Evolutionary conservation across 2,797 vertebrate genomes (phyloP).

Genomic region (Syngnathus acus): DNA sequence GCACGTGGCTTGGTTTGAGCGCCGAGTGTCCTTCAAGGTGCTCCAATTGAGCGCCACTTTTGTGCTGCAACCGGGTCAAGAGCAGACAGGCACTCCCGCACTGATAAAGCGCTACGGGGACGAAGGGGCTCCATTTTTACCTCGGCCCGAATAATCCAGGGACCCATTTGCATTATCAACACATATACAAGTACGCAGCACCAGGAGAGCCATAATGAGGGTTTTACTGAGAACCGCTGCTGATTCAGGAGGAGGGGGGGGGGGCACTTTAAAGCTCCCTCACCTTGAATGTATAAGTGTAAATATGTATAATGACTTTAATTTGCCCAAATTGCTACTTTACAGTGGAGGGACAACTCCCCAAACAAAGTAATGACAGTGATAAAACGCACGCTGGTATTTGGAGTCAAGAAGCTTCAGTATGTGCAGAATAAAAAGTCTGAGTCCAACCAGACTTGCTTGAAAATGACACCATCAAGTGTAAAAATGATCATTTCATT

Average conservation of each 20-base stretch:
- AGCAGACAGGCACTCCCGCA: conserved; percentile 52
- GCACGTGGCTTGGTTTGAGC: background rate
- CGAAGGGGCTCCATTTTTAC: conserved; percentile 31
- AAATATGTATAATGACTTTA: background rate
- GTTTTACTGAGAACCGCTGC: background rate
- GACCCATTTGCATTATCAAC: background rate
- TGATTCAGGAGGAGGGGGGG: background rate
- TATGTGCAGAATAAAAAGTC: background rate
- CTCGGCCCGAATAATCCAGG: background rate
- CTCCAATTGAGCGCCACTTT: conserved; percentile 60
- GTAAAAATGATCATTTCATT: background rate
- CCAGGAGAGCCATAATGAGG: background rate
- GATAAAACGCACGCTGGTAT: background rate
- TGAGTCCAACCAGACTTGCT: background rate
- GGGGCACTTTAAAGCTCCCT: background rate
- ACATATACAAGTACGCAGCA: background rate
- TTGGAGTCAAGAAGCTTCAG: background rate
- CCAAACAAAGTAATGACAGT: conserved; percentile 13
- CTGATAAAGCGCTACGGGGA: conserved; percentile 52
- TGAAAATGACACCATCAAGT: background rate
- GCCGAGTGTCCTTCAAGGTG: conserved; percentile 29
- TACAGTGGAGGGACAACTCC: conserved; percentile 13
- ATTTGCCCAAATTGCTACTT: conserved; percentile 18
- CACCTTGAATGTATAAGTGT: background rate
- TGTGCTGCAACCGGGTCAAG: conserved; percentile 57